Conservation (phyloP, 2,113 vertebrate species). For the Vidua macroura region DNA sequence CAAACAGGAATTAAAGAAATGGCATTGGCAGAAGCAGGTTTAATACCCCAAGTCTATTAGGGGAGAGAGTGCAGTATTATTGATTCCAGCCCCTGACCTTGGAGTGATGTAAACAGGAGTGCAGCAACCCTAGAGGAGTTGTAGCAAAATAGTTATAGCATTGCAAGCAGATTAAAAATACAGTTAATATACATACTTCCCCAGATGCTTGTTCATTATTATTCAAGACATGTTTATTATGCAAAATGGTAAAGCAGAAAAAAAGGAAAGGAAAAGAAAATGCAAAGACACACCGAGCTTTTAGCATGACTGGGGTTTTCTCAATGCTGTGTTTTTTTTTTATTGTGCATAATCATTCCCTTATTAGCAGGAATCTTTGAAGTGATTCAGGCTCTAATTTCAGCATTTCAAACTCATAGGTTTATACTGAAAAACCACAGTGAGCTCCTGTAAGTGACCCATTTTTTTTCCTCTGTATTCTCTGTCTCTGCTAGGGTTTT, state of each 20-base stretch:
- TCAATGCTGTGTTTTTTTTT: background rate
- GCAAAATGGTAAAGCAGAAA: conserved; percentile 48
- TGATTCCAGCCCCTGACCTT: conserved; percentile 15
- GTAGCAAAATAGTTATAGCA: background rate
- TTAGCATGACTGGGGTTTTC: background rate
- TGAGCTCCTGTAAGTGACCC: background rate
- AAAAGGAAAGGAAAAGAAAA: conserved; percentile 5
- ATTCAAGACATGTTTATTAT: conserved; percentile 54
- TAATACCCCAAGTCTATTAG: background rate
- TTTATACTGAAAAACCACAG: background rate
- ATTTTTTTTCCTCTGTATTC: background rate
- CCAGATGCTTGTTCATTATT: conserved; percentile 35
- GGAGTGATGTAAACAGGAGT: background rate
- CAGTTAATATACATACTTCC: conserved; percentile 3
- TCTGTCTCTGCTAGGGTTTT: background rate
- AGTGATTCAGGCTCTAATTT: conserved; percentile 36
- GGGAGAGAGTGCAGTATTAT: background rate
- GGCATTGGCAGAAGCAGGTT: background rate
- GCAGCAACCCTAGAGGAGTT: background rate
- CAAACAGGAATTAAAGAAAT: background rate
- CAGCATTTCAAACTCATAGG: conserved; percentile 12
- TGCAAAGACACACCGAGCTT: background rate
- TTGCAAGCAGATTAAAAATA: background rate
- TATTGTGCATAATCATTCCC: conserved; percentile 42
- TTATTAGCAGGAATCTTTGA: conserved; percentile 53